Conservation (phyloP, 2,113 vertebrate species). For the Callorhinus ursinus region DNA sequence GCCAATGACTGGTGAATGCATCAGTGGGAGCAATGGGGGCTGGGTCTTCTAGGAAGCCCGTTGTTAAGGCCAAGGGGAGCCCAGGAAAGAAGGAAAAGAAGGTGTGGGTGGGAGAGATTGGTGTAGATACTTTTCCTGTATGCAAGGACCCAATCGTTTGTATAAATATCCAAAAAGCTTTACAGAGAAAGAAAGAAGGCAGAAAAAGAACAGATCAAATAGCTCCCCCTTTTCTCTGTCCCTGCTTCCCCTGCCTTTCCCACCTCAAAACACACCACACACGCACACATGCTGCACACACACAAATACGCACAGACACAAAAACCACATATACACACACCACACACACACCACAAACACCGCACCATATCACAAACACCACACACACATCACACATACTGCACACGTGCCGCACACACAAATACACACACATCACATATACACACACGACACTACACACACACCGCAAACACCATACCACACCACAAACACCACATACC, state of each 20-base stretch:
- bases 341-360: not conserved
- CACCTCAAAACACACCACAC: not conserved
- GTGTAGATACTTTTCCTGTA: accelerated
- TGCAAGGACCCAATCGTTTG: accelerated
- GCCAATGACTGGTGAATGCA: accelerated
- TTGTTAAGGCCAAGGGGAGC: not conserved
- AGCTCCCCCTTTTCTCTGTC: too few species aligned
- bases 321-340: not conserved
- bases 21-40: accelerated
- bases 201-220: not conserved
- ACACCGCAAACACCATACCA: not conserved
- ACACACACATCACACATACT: not conserved
- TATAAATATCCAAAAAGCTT: accelerated
- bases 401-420: not conserved
- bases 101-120: accelerated
- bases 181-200: not conserved
- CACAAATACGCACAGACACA: not conserved
- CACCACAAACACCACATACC: not conserved
- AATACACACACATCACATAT: not conserved
- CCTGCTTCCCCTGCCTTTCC: not conserved
- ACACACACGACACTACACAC: not conserved
- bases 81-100: too few species aligned
- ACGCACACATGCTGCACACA: not conserved
- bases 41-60: accelerated
- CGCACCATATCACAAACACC: not conserved